Evolutionary conservation across 2,797 vertebrate genomes (phyloP).

Genomic region (Menidia menidia): DNA sequence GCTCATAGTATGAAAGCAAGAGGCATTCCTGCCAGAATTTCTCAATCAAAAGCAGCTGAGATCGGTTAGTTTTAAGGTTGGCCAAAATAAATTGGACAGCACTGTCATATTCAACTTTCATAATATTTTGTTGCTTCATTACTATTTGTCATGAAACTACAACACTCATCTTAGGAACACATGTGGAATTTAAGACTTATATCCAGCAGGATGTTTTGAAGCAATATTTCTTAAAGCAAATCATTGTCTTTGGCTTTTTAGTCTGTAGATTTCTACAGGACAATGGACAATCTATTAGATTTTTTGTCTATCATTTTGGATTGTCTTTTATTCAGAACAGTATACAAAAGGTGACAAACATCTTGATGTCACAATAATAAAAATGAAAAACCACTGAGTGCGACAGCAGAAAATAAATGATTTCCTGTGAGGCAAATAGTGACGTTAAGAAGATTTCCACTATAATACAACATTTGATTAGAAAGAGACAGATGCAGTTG

Average conservation of each 20-base stretch:
- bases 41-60: background rate
- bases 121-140: background rate
- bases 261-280: background rate
- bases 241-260: background rate
- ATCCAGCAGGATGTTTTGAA: background rate
- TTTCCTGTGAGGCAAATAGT: constrained; percentile 18
- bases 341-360: background rate
- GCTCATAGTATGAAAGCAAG: constrained; percentile 18
- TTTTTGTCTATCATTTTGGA: background rate
- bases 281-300: background rate
- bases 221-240: background rate
- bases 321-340: background rate
- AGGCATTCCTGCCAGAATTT: background rate
- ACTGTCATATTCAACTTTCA: background rate
- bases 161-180: background rate
- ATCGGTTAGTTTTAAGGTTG: background rate
- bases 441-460: constrained; percentile 3
- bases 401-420: constrained; percentile 15
- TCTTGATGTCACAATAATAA: constrained; percentile 12
- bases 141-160: background rate
- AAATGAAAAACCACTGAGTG: background rate
- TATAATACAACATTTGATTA: background rate
- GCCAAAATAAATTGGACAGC: background rate
- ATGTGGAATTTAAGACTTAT: background rate
- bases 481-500: background rate